Base-by-base conservation (phyloP, 1,140 invertebrate genomes). In the Eurytemora carolleeae region DNA sequence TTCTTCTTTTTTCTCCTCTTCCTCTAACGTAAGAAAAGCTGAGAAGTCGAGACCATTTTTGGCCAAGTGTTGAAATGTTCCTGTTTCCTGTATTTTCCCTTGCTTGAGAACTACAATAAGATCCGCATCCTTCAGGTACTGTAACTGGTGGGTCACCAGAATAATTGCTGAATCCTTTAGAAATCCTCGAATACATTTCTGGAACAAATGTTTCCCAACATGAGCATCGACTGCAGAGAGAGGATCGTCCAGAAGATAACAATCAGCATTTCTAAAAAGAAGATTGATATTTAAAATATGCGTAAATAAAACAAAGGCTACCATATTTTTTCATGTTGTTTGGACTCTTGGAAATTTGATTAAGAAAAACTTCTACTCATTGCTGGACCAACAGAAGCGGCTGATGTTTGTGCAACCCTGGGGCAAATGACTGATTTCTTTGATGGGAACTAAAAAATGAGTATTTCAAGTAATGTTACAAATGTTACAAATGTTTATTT, bases 241-340 rank as follows among this genome's bases (percentile, higher is more conserved):
- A 1, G 84, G 84, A 73, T 89, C 86, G 70, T 90, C 86, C 15
- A 89, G 70, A 0, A 89, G 71, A 67, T 86, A 88, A 44, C 88
- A 79, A 69, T 86, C 82, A 0, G 85, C 81, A 64, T 86, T 78
- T 44, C 31, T 44, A n/a, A 44, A 12, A 44, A n/a, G n/a, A n/a
- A n/a, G n/a, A n/a, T n/a, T n/a, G n/a, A n/a, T n/a, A n/a, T n/a
- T n/a, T n/a, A n/a, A n/a, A n/a, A n/a, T n/a, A n/a, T n/a, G n/a
- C n/a, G n/a, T n/a, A n/a, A n/a, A n/a, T n/a, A n/a, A n/a, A n/a
- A n/a, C n/a, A n/a, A n/a, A n/a, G n/a, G n/a, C n/a, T n/a, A n/a
- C n/a, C n/a, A n/a, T n/a, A n/a, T n/a, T n/a, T n/a, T n/a, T n/a
- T n/a, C n/a, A n/a, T n/a, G n/a, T n/a, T n/a, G n/a, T n/a, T n/a